Percentiles rank a stretch among this genome's conserved stretches.
These are phyloP conservation scores for Noturus placidus DNA, from an alignment of 2,113 vertebrate species.

Conservation along the genomic window DNA sequence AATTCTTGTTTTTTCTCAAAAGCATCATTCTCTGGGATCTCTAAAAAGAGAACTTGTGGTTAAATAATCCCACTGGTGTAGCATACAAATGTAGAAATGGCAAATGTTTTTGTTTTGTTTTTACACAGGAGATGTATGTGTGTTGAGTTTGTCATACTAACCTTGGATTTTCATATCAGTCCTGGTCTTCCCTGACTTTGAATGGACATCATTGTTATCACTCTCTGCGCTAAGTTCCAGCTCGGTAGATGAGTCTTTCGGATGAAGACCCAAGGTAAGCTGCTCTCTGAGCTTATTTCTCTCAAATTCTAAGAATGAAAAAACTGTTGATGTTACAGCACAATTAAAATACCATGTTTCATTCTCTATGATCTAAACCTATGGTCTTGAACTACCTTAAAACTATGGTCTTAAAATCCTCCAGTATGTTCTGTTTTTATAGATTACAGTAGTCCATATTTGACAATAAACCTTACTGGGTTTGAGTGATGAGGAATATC, in stretches of 20 bases:
- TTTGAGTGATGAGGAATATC: not conserved
- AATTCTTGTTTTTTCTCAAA: slow-evolving; percentile 61
- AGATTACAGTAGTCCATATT: not conserved
- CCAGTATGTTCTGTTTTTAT: not conserved
- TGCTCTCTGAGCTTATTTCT: slow-evolving; percentile 65
- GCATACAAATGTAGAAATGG: not conserved
- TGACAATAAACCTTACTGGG: not conserved
- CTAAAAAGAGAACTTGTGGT: not conserved
- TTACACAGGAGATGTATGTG: not conserved
- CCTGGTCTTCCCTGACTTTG: not conserved
- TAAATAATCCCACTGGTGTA: not conserved
- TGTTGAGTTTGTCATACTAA: slow-evolving; percentile 39
- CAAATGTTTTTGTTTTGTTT: not conserved
- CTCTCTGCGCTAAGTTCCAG: slow-evolving; percentile 75
- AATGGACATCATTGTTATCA: slow-evolving; percentile 52
- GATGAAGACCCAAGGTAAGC: slow-evolving; percentile 48
- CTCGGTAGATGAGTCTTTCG: slow-evolving; percentile 59
- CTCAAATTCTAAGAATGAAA: slow-evolving; percentile 60
- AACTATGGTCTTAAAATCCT: not conserved
- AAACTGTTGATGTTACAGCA: not conserved
- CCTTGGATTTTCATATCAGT: slow-evolving; percentile 33
- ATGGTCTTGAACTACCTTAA: not conserved
- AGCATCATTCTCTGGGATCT: slow-evolving; percentile 5
- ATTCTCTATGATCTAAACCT: not conserved
- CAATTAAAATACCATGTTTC: not conserved